Conservation (phyloP, 2,113 vertebrate species). For the Chauna torquata region DNA sequence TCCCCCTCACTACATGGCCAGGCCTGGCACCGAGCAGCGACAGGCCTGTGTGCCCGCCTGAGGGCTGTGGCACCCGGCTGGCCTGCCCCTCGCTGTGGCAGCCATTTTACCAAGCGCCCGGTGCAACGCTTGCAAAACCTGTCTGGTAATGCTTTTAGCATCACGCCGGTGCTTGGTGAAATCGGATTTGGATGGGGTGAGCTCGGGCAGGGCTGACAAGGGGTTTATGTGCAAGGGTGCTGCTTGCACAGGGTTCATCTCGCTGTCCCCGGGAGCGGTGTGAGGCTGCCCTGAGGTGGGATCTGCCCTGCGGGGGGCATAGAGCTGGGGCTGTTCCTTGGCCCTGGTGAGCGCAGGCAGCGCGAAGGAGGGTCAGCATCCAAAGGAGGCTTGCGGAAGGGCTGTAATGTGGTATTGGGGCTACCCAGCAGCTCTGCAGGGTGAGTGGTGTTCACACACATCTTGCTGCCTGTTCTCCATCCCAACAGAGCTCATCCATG, state of each 20-base stretch:
- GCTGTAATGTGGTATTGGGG: not conserved
- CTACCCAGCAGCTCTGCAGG: rapidly evolving
- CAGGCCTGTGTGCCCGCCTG: not conserved
- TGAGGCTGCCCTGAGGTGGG: not conserved
- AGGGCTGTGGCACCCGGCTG: not conserved
- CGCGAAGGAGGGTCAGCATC: rapidly evolving
- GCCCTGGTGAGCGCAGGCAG: not conserved
- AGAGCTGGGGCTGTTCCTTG: too few species aligned
- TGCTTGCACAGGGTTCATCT: not conserved
- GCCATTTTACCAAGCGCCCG: not conserved
- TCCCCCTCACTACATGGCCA: not conserved
- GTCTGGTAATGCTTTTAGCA: rapidly evolving
- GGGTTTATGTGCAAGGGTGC: not conserved
- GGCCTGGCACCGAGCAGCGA: rapidly evolving
- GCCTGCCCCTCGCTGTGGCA: not conserved
- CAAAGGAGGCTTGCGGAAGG: not conserved
- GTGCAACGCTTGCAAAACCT: rapidly evolving
- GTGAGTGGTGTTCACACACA: rapidly evolving
- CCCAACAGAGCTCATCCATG: not conserved
- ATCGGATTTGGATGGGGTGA: not conserved
- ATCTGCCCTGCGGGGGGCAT: not conserved
- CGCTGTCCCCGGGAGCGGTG: rapidly evolving
- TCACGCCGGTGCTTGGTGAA: rapidly evolving
- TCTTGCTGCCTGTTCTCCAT: rapidly evolving
- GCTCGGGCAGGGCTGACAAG: rapidly evolving